Evolutionary conservation across 1,140 invertebrate genomes (phyloP).

Genomic region (Limonius californicus): DNA sequence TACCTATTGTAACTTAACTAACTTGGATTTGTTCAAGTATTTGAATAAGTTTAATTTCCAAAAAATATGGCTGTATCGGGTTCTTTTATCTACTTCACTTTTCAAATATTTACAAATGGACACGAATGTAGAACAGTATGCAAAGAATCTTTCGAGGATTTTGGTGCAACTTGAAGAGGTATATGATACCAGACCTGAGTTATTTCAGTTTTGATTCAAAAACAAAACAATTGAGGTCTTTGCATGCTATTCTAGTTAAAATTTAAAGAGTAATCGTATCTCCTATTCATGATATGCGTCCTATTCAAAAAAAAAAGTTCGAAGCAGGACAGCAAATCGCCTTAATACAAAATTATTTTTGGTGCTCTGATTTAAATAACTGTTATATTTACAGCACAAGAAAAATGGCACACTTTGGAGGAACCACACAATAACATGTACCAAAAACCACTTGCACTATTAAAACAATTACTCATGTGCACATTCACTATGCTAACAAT

Average conservation of each 20-base stretch:
- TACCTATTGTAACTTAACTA: neutral
- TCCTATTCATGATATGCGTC: neutral
- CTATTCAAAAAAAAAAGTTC: neutral
- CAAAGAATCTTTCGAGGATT: neutral
- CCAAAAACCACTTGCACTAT: conserved; percentile 2
- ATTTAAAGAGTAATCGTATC: neutral
- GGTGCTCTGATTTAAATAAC: too few species aligned
- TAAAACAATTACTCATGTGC: conserved; percentile 2
- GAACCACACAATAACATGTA: conserved; percentile 9
- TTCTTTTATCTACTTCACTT: too few species aligned
- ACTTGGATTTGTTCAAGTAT: neutral
- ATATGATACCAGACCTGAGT: conserved; percentile 2
- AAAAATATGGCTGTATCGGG: neutral
- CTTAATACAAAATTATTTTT: conserved; percentile 5
- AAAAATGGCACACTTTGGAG: conserved; percentile 7
- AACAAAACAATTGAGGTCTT: neutral
- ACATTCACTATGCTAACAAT: conserved; percentile 4
- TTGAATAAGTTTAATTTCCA: neutral
- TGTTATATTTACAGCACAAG: neutral
- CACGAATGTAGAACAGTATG: neutral
- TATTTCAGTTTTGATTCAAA: neutral
- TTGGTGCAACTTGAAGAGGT: neutral
- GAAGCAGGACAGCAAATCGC: neutral
- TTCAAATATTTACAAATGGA: neutral
- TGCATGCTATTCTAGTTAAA: too few species aligned